A percentile compares a stretch with the other conserved stretches of the same genome.
Evolutionary conservation across 2,113 vertebrate genomes (phyloP).

Genomic region (Podiceps cristatus): DNA sequence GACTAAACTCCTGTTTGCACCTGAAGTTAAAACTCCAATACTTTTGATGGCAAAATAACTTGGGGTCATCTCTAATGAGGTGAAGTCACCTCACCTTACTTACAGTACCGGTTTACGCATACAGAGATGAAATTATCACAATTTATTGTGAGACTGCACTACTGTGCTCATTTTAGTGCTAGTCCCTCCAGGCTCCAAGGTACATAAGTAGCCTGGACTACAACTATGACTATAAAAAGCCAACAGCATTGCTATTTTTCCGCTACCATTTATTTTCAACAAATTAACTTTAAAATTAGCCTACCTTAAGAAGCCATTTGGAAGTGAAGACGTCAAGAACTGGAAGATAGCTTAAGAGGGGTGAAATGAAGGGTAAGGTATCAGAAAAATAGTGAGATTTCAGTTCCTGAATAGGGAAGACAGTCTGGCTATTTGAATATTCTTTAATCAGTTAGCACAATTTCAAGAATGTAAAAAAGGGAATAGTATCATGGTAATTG

Average conservation of each 20-base stretch:
- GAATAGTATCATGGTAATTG: not conserved
- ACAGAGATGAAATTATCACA: not conserved
- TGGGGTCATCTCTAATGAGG: not conserved
- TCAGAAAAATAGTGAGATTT: not conserved
- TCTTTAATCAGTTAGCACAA: not conserved
- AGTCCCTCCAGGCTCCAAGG: not conserved
- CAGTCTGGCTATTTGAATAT: not conserved
- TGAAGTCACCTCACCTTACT: not conserved
- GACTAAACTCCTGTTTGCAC: not conserved
- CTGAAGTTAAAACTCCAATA: not conserved
- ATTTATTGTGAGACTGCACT: not conserved
- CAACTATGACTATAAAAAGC: not conserved
- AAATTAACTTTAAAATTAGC: not conserved
- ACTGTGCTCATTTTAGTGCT: not conserved
- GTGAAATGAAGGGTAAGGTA: not conserved
- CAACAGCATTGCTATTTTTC: not conserved
- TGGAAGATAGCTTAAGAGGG: not conserved
- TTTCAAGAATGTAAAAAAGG: not conserved
- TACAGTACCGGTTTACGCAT: not conserved
- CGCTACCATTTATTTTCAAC: not conserved
- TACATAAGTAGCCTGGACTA: not conserved
- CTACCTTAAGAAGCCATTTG: not conserved
- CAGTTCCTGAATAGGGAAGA: not conserved
- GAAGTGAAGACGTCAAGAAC: not conserved
- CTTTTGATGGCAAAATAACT: not conserved